These are phyloP conservation scores for Latrodectus elegans DNA, from an alignment of 2,888 invertebrate genomes.

Conservation along the genomic window DNA sequence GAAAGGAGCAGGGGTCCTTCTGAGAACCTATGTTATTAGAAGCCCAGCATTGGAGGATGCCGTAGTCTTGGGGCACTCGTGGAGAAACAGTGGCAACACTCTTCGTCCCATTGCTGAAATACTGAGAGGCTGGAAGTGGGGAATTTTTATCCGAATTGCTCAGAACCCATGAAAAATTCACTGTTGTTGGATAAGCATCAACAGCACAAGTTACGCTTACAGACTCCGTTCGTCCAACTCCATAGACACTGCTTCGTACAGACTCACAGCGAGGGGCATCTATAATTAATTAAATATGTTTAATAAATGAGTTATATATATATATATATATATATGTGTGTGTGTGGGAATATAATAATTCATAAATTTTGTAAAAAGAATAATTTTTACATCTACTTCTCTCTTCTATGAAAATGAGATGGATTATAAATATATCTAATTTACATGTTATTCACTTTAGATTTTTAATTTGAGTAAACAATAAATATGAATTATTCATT, in stretches of 20 bases:
- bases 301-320: no score
- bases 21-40: constrained; percentile 53
- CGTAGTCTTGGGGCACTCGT: constrained; percentile 52
- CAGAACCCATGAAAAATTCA: constrained; percentile 62
- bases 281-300: no score
- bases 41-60: constrained; percentile 58
- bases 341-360: no score
- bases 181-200: constrained; percentile 54
- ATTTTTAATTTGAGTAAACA: no score
- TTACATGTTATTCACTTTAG: no score
- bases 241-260: constrained; percentile 57
- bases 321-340: no score
- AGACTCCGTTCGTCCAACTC: constrained; percentile 61
- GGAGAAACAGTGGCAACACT: constrained; percentile 64
- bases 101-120: constrained; percentile 49
- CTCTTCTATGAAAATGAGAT: no score
- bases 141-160: constrained; percentile 46
- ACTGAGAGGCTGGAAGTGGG: constrained; percentile 32
- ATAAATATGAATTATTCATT: no score
- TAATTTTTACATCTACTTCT: no score
- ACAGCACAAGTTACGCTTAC: constrained; percentile 64
- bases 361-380: no score
- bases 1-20: constrained; percentile 65
- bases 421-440: no score
- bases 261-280: constrained; percentile 61